These are phyloP conservation scores for pig (Sus scrofa) DNA, from an alignment of 2,113 vertebrate species.

Conservation along the genomic window T2T-Sscrofa CM000813.6:40567501-40568000, in stretches of 20 bases:
- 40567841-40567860: background rate
- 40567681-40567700: background rate
- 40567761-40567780: background rate
- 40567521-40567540: no score
- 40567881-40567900: background rate
- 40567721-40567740: background rate
- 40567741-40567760: constrained; percentile 31
- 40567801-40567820: background rate
- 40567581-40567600: no score
- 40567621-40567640: background rate
- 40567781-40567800: background rate
- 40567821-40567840: background rate
- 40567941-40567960: background rate
- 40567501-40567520: no score
- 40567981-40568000: background rate
- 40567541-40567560: no score
- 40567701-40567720: constrained; percentile 18
- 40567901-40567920: background rate
- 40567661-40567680: background rate
- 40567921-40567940: background rate
- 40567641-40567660: background rate
- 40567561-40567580: no score
- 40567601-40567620: no score
- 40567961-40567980: background rate
- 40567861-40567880: background rate